phyloP scores from a whole-genome alignment of 2,797 vertebrate species.

The Fundulus diaphanus region DNA sequence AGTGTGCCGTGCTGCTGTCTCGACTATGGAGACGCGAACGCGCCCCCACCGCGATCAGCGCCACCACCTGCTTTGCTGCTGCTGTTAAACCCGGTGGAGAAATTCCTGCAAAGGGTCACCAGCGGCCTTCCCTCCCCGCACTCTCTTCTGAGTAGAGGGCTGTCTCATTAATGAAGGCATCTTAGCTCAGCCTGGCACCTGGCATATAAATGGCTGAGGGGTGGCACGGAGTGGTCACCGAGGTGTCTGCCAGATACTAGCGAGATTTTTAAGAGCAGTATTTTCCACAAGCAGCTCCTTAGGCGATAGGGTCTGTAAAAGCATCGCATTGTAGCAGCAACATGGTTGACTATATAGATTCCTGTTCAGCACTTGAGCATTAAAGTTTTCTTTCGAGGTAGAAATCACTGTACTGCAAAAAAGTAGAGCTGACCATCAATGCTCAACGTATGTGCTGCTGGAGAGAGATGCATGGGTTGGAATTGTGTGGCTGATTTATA shows the following conservation, averaged over 20 bases:
- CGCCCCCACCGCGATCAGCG: neutral
- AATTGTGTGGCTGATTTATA: neutral
- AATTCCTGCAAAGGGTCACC: constrained; percentile 38
- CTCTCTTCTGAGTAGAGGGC: constrained; percentile 44
- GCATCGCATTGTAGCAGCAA: neutral
- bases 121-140: constrained; percentile 40
- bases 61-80: constrained; percentile 9
- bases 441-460: neutral
- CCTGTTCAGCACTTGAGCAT: neutral
- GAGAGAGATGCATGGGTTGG: neutral
- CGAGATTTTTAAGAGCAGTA: constrained; percentile 13
- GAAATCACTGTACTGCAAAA: constrained; percentile 23
- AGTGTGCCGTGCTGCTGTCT: constrained; percentile 6
- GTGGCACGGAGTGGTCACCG: neutral
- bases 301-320: constrained; percentile 6
- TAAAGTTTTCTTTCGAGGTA: constrained; percentile 17
- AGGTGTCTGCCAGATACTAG: neutral
- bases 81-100: constrained; percentile 29
- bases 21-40: constrained; percentile 29
- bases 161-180: constrained; percentile 64
- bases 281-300: constrained; percentile 17
- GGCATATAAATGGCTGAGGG: constrained; percentile 27
- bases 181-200: constrained; percentile 37
- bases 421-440: constrained; percentile 10
- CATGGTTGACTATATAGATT: constrained; percentile 15